Evolutionary conservation across 1,140 invertebrate genomes (phyloP).

Genomic region (Asbolus verrucosus): DNA sequence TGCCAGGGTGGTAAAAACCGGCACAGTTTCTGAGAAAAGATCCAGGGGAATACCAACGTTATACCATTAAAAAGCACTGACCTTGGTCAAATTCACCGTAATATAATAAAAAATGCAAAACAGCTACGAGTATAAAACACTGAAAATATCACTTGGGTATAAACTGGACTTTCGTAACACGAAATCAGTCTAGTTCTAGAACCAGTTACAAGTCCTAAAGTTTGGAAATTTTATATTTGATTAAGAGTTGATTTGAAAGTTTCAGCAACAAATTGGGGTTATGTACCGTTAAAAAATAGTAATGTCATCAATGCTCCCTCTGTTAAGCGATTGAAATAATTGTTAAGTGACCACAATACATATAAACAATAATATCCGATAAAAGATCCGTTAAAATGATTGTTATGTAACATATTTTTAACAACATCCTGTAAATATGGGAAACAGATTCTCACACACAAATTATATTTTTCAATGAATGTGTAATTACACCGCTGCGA

Average conservation of each 20-base stretch:
- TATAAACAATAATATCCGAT: conserved; percentile 14
- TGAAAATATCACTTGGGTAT: conserved; percentile 36
- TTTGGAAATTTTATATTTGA: conserved; percentile 41
- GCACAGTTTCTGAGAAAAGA: conserved; percentile 5
- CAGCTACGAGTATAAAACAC: conserved; percentile 17
- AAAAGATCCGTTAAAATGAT: conserved; percentile 40
- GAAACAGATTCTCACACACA: conserved; percentile 49
- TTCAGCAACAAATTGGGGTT: conserved; percentile 25
- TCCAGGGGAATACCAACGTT: conserved; percentile 4
- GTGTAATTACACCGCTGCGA: conserved; percentile 51
- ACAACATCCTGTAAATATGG: conserved; percentile 53
- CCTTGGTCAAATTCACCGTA: conserved; percentile 26
- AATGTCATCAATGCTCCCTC: neutral
- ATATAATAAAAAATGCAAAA: conserved; percentile 17
- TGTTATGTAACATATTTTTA: conserved; percentile 45
- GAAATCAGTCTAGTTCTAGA: conserved; percentile 40
- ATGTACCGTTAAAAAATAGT: conserved; percentile 9
- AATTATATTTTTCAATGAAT: conserved; percentile 56
- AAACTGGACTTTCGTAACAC: conserved; percentile 24
- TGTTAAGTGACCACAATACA: neutral
- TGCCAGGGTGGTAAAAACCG: conserved; percentile 15
- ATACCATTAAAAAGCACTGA: conserved; percentile 12
- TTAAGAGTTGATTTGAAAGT: conserved; percentile 30
- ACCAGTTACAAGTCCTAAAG: conserved; percentile 43
- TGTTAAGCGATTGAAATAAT: neutral